Evolutionary conservation across 2,797 vertebrate genomes (phyloP).

Genomic region (Sylvia borin): DNA sequence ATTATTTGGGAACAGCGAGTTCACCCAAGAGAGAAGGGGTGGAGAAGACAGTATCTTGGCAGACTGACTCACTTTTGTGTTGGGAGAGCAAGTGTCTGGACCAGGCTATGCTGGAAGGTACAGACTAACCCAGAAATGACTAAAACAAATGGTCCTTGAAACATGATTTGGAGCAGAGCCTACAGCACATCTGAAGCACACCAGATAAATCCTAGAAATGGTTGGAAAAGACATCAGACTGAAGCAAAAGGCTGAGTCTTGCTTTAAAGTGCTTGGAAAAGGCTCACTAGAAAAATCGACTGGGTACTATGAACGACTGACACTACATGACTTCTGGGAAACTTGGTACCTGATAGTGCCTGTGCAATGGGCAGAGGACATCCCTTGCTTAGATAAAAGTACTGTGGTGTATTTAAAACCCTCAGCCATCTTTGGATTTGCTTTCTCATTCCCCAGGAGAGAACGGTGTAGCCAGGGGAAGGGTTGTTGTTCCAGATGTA

Average conservation of each 20-base stretch:
- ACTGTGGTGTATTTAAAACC: not conserved
- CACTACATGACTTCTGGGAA: not conserved
- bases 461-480: not conserved
- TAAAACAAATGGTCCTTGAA: conserved; percentile 57
- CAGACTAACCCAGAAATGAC: conserved; percentile 8
- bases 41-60: conserved; percentile 35
- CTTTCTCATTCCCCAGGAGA: not conserved
- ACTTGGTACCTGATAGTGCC: not conserved
- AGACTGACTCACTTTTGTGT: not conserved
- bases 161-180: conserved; percentile 42
- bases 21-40: conserved; percentile 37
- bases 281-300: not conserved
- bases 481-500: not conserved
- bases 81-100: conserved; percentile 28
- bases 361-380: not conserved
- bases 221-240: not conserved
- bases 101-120: conserved; percentile 10
- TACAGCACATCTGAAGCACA: not conserved
- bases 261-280: not conserved
- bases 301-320: not conserved
- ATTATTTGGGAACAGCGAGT: conserved; percentile 24
- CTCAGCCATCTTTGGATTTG: not conserved
- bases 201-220: conserved; percentile 52
- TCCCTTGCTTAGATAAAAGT: not conserved
- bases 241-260: not conserved